Percentiles rank a stretch among this genome's conserved stretches.
Conservation (phyloP, 2,113 vertebrate genomes). For the Gymnobelideus leadbeateri region DNA sequence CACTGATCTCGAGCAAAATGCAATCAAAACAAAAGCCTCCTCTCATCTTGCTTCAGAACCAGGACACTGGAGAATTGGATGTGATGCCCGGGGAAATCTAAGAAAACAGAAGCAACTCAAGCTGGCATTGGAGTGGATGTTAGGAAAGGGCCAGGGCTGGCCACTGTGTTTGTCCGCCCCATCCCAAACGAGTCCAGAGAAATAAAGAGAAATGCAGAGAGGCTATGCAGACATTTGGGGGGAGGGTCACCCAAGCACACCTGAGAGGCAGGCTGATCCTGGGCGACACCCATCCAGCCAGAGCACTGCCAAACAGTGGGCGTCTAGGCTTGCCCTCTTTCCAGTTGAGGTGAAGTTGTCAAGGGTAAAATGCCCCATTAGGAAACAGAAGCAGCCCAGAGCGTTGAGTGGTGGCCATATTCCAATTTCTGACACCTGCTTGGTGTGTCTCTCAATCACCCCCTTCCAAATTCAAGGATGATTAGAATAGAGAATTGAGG, state of each 20-base stretch:
- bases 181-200: conserved; percentile 51
- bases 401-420: too few species aligned
- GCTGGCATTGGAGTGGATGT: conserved; percentile 74
- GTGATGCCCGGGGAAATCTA: conserved; percentile 76
- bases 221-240: too few species aligned
- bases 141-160: conserved; percentile 58
- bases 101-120: conserved; percentile 74
- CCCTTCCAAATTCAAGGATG: too few species aligned
- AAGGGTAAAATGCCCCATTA: too few species aligned
- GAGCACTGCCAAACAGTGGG: too few species aligned
- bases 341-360: too few species aligned
- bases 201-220: conserved; percentile 7
- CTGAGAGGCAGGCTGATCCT: background rate
- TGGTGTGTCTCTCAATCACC: too few species aligned
- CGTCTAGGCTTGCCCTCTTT: too few species aligned
- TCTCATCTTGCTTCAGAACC: conserved; percentile 79
- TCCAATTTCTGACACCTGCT: too few species aligned
- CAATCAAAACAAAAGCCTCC: conserved; percentile 79
- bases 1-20: conserved; percentile 80
- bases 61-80: conserved; percentile 78
- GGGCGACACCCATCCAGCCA: too few species aligned
- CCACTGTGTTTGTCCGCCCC: conserved; percentile 56
- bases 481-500: too few species aligned
- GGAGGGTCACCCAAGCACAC: background rate
- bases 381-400: too few species aligned